Evolutionary conservation across 2,797 vertebrate genomes (phyloP).

Genomic region (Muraenolepis orangiensis): DNA sequence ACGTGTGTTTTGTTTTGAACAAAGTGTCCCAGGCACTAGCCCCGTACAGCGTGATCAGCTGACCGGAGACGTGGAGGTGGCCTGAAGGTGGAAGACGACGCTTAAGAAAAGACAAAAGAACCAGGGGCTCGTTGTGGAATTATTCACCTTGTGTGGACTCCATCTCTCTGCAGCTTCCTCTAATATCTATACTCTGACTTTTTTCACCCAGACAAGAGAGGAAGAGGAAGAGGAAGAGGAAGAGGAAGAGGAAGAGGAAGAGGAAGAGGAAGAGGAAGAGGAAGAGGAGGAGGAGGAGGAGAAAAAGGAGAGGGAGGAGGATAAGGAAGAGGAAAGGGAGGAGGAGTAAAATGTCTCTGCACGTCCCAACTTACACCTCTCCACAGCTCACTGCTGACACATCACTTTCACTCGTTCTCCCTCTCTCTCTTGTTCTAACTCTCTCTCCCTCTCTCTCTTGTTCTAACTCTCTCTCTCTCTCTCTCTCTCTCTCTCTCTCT

Average conservation of each 20-base stretch:
- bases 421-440: constrained; percentile 6
- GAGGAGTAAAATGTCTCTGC: constrained; percentile 61
- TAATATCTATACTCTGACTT: constrained; percentile 42
- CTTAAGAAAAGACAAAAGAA: constrained; percentile 51
- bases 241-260: constrained; percentile 36
- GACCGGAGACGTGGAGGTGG: neutral
- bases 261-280: constrained; percentile 56
- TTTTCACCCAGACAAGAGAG: constrained; percentile 51
- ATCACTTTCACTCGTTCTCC: constrained; percentile 51
- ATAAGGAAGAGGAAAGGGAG: constrained; percentile 33
- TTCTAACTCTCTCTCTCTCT: constrained; percentile 58
- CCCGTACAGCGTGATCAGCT: neutral
- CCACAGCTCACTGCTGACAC: constrained; percentile 62
- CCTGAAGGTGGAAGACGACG: no score
- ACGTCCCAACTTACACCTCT: constrained; percentile 65
- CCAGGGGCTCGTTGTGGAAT: constrained; percentile 48
- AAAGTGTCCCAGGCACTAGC: neutral
- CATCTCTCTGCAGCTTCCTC: constrained; percentile 24
- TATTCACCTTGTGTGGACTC: constrained; percentile 33
- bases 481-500: constrained; percentile 57
- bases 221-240: constrained; percentile 48
- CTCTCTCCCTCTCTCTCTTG: constrained; percentile 29
- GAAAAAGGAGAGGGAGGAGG: no score
- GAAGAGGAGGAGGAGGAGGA: constrained; percentile 43
- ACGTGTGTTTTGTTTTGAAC: no score